These are phyloP conservation scores for Podargus strigoides DNA, from an alignment of 2,797 vertebrate genomes.

Conservation along the genomic window DNA sequence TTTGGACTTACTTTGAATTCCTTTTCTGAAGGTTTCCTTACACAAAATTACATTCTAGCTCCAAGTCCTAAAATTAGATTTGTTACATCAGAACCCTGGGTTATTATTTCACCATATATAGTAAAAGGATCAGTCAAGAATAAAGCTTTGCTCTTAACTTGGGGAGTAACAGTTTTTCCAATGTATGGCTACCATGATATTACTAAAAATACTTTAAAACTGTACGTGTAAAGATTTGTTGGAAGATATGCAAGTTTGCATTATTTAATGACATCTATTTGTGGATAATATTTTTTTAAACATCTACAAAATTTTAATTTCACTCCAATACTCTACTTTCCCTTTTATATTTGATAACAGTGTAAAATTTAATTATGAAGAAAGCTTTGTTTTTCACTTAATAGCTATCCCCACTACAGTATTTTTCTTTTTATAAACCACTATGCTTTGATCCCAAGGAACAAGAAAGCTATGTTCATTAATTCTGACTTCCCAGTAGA, in stretches of 20 bases:
- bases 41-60: background rate
- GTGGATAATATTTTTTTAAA: background rate
- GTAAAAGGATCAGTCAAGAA: background rate
- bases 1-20: background rate
- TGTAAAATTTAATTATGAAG: background rate
- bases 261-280: background rate
- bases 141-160: background rate
- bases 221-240: background rate
- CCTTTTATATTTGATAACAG: background rate
- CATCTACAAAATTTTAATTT: background rate
- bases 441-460: background rate
- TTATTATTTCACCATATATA: background rate
- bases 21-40: background rate
- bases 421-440: background rate
- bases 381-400: background rate
- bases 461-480: background rate
- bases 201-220: background rate
- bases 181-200: background rate
- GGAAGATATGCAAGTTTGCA: background rate
- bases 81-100: background rate
- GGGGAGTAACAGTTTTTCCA: background rate
- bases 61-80: background rate
- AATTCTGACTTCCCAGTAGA: conserved; percentile 64
- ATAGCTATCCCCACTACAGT: background rate
- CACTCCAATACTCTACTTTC: background rate